Percentiles rank a stretch among this genome's conserved stretches.
These are phyloP conservation scores for Drosophila parthenogenetica DNA, from an alignment of 2,888 invertebrate species.

Conservation along the genomic window DNA sequence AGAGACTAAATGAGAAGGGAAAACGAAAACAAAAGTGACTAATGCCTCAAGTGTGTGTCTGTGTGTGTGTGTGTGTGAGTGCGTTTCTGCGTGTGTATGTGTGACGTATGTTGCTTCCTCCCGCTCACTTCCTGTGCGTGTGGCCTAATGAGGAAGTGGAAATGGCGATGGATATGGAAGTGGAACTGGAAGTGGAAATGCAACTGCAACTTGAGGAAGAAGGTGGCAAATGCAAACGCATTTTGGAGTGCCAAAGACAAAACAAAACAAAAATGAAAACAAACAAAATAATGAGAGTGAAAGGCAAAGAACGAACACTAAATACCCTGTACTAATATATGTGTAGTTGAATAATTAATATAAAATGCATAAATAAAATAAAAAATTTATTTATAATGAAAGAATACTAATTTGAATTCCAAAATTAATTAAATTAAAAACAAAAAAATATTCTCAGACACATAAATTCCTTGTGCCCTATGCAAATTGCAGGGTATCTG, in stretches of 20 bases:
- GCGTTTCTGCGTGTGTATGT: not conserved
- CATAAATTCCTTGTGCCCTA: not conserved
- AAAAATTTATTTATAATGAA: too few species aligned
- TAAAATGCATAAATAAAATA: too few species aligned
- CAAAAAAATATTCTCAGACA: too few species aligned
- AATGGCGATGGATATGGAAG: slow-evolving; percentile 33
- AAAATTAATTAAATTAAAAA: too few species aligned
- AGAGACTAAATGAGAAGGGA: slow-evolving; percentile 7
- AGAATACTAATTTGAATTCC: too few species aligned
- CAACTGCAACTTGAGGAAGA: slow-evolving; percentile 15
- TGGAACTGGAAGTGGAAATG: slow-evolving; percentile 19
- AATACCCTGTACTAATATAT: slow-evolving; percentile 4
- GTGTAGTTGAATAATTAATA: too few species aligned
- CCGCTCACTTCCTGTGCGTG: slow-evolving; percentile 77
- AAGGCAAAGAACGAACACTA: not conserved
- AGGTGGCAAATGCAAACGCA: slow-evolving; percentile 50
- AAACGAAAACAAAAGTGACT: slow-evolving; percentile 78
- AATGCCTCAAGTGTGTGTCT: slow-evolving; percentile 63
- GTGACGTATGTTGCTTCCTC: slow-evolving; percentile 32
- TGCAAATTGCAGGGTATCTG: slow-evolving; percentile 4
- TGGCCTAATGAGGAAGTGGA: slow-evolving; percentile 73
- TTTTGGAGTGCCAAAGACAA: slow-evolving; percentile 50
- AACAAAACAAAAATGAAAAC: slow-evolving; percentile 35
- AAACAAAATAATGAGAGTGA: slow-evolving; percentile 1
- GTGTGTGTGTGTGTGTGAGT: not conserved